These are phyloP conservation scores for Oasisia sp. DNA, from an alignment of 2,888 invertebrate species.

Conservation along the genomic window DNA sequence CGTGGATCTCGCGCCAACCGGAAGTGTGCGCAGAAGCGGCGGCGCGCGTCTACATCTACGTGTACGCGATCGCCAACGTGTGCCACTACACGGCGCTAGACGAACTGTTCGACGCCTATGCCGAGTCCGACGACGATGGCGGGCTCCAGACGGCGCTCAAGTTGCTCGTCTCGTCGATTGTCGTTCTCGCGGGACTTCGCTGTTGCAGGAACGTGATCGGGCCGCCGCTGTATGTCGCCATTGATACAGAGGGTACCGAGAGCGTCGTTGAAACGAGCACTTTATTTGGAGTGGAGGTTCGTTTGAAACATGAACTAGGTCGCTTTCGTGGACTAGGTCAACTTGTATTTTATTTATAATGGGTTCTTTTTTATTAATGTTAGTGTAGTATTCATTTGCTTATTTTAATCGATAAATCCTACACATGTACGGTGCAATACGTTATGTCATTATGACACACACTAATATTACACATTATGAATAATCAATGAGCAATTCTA, in stretches of 20 bases:
- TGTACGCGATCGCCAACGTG: constrained; percentile 36
- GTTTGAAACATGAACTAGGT: not conserved
- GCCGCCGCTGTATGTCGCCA: constrained; percentile 36
- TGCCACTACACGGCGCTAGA: constrained; percentile 37
- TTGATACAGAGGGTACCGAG: constrained; percentile 32
- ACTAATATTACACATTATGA: too few relatives aligned
- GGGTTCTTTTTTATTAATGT: too few relatives aligned
- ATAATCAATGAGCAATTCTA: too few relatives aligned
- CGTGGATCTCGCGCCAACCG: constrained; percentile 20
- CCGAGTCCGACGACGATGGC: constrained; percentile 24
- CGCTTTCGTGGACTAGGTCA: too few relatives aligned
- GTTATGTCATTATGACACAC: too few relatives aligned
- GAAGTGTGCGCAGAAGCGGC: constrained; percentile 6
- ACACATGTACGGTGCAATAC: too few relatives aligned
- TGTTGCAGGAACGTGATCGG: constrained; percentile 40
- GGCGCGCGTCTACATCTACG: constrained; percentile 34
- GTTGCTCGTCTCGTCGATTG: constrained; percentile 32
- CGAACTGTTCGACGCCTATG: not conserved
- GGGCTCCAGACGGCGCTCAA: constrained; percentile 29
- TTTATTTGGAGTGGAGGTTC: constrained; percentile 18
- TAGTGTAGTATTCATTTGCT: too few relatives aligned
- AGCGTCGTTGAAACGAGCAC: constrained; percentile 27
- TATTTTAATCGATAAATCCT: too few relatives aligned
- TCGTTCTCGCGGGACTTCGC: constrained; percentile 38
- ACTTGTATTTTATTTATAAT: too few relatives aligned